These are phyloP conservation scores for Sebastes itinus DNA, from an alignment of 2,797 vertebrate genomes.

Conservation along the genomic window DNA sequence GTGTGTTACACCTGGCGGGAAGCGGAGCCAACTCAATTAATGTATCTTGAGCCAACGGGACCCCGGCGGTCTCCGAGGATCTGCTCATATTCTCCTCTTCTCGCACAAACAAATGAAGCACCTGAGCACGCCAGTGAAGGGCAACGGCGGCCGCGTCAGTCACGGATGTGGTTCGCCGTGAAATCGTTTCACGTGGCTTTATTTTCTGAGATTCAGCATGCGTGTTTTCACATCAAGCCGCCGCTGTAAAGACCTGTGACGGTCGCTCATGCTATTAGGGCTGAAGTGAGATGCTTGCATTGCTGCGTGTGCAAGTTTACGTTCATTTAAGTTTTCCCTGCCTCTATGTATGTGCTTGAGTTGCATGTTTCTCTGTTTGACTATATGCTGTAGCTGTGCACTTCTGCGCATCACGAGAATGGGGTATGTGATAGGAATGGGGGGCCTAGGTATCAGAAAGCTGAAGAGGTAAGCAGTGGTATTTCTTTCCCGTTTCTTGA, in stretches of 20 bases:
- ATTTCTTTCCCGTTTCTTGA: constrained; percentile 59
- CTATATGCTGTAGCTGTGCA: neutral
- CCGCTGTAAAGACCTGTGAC: neutral
- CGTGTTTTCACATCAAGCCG: neutral
- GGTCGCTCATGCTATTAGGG: neutral
- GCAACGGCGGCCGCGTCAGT: constrained; percentile 22
- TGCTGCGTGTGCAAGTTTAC: neutral
- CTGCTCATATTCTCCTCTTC: constrained; percentile 35
- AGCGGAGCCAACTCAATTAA: constrained; percentile 69
- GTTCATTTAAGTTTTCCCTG: neutral
- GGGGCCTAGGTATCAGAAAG: constrained; percentile 51
- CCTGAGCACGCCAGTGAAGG: constrained; percentile 48
- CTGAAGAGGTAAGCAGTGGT: constrained; percentile 62
- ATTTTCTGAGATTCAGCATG: neutral
- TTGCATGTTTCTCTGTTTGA: constrained; percentile 3
- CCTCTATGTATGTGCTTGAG: neutral
- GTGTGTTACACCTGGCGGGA: constrained; percentile 60
- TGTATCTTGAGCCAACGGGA: constrained; percentile 57
- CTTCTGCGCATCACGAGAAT: constrained; percentile 28
- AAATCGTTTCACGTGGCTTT: constrained; percentile 8
- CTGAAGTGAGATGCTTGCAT: neutral
- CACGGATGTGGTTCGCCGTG: constrained; percentile 14
- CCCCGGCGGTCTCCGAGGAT: constrained; percentile 39
- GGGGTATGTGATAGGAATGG: constrained; percentile 9
- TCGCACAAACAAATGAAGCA: constrained; percentile 66